phyloP scores from a whole-genome alignment of 2,797 vertebrate species.

The Staurois parvus region DNA sequence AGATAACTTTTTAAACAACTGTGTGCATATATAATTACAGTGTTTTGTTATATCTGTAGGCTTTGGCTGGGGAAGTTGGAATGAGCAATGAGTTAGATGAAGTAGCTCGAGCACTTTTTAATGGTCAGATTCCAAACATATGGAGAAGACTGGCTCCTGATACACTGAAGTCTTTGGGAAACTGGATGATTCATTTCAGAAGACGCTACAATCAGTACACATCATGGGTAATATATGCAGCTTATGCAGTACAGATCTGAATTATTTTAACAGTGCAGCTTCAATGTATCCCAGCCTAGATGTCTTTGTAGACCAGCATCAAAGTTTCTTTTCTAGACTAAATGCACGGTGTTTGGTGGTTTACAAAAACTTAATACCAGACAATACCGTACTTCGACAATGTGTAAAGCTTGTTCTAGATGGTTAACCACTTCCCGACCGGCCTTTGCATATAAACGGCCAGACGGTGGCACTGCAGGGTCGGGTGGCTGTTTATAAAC shows the following conservation, averaged over 20 bases:
- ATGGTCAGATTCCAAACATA: slow-evolving; percentile 88
- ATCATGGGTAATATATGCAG: slow-evolving; percentile 81
- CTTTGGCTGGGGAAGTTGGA: slow-evolving; percentile 92
- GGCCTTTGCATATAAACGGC: no score
- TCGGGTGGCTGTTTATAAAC: no score
- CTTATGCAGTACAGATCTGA: neutral
- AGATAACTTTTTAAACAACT: no score
- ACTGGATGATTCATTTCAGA: slow-evolving; percentile 93
- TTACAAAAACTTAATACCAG: neutral
- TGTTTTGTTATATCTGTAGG: slow-evolving; percentile 72
- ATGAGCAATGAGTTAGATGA: slow-evolving; percentile 96
- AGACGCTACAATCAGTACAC: slow-evolving; percentile 87
- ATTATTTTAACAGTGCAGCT: neutral
- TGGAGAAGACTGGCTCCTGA: slow-evolving; percentile 93
- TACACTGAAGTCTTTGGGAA: slow-evolving; percentile 91
- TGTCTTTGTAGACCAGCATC: neutral
- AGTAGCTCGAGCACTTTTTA: slow-evolving; percentile 88
- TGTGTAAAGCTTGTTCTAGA: neutral
- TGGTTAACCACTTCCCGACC: no score
- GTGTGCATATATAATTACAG: neutral
- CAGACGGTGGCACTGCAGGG: no score
- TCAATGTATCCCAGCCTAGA: neutral
- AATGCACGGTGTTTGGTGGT: neutral
- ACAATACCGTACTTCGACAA: no score
- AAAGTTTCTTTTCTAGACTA: no score